Evolutionary conservation across 2,888 invertebrate species (phyloP).

Genomic region (Caenorhabditis sp.): DNA sequence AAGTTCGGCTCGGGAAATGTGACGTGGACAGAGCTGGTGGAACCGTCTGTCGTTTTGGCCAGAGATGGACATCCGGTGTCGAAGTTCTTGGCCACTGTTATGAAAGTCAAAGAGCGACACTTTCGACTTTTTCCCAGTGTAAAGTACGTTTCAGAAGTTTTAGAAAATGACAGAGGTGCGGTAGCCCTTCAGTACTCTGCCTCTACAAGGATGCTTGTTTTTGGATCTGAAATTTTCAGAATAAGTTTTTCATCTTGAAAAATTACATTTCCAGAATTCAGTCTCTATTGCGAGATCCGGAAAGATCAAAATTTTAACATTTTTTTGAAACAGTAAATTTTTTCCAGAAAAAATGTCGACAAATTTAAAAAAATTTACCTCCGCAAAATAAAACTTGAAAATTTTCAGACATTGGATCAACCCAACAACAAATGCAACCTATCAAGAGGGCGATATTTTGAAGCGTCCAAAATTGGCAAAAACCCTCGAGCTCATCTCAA

Average conservation of each 20-base stretch:
- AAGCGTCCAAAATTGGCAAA: constrained; percentile 64
- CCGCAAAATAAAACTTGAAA: neutral
- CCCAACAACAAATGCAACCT: constrained; percentile 62
- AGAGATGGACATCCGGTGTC: constrained; percentile 64
- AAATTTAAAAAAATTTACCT: too few relatives aligned
- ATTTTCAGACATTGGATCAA: constrained; percentile 64
- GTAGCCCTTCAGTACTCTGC: too few relatives aligned
- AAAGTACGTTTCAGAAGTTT: constrained; percentile 43
- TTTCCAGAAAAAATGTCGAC: too few relatives aligned
- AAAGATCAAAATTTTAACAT: too few relatives aligned
- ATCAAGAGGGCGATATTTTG: constrained; percentile 65
- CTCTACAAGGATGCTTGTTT: too few relatives aligned
- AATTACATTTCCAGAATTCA: too few relatives aligned
- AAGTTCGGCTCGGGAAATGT: constrained; percentile 67
- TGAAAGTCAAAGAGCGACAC: constrained; percentile 67
- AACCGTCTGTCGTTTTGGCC: constrained; percentile 54
- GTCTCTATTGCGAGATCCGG: too few relatives aligned
- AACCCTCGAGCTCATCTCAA: constrained; percentile 63
- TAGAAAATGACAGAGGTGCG: too few relatives aligned
- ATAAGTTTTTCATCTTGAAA: too few relatives aligned
- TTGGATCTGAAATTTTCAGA: too few relatives aligned
- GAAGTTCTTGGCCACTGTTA: constrained; percentile 61
- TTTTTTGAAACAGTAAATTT: neutral
- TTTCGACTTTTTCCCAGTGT: constrained; percentile 64
- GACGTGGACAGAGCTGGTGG: constrained; percentile 47